Evolutionary conservation across 64 coral and sea anemone species (phyloP), one percentile per base, ranked within the genome.

Genomic region (Porites australiensis): DNA sequence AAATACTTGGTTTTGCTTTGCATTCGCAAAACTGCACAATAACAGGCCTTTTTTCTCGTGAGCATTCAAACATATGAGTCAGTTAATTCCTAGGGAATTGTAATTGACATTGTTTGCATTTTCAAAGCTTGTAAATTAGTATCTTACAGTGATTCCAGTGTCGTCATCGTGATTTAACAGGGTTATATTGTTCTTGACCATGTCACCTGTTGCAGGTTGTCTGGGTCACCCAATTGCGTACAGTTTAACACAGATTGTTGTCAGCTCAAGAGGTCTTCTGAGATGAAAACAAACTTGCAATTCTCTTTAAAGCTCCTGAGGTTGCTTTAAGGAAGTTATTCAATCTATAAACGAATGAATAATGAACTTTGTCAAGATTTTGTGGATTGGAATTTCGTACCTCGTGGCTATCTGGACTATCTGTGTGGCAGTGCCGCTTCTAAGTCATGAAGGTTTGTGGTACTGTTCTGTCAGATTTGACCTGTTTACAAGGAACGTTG

Each of bases 141-240:
- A 47, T 74, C 3, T 44, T 5, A 3, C 4, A 74, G 15, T 8
- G 46, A 15, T 50, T 76, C 46, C 73, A 8, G 48, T 51, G 73
- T 11, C 73, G 16, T 50, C 73, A 50, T 16, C 73, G 45, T 23
- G 5, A 82, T 69, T 48, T 68, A 49, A 23, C 69, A 62, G 69
- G 67, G 14, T 51, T 48, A 68, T 64, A 57, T 57, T 57, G 44
- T 65, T 46, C 4, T 67, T 69, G 15, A 21, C 46, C 46, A 45
- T 44, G 63, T 51, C 19, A 84, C 61, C 81, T 50, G 63, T 52
- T 50, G n/a, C 81, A 84, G 81, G 81, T 84, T 50, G 44, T 49
- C 10, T 14, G 13, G 61, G 37, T 83, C 81, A 84, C 81, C 81
- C 81, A 84, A 84, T 84, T 84, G 81, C 8, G 46, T 69, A 19